phyloP scores from a whole-genome alignment of 2,113 vertebrate genomes.

The Oreochromis tanganicae region DNA sequence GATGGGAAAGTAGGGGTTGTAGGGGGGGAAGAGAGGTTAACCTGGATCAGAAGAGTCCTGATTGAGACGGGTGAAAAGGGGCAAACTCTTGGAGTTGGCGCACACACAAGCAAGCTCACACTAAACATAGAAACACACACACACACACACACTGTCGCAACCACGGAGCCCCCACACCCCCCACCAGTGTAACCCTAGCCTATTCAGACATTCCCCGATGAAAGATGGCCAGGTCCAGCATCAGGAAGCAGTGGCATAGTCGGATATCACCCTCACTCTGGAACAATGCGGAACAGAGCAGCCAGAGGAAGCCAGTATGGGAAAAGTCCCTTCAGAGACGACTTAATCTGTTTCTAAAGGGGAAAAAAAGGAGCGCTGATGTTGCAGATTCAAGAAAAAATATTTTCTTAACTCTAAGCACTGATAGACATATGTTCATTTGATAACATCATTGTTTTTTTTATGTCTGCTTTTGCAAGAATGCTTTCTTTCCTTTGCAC shows the following conservation, averaged over 20 bases:
- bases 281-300: conserved; percentile 43
- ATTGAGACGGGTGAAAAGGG: conserved; percentile 67
- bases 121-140: background rate
- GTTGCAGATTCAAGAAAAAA: background rate
- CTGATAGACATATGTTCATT: background rate
- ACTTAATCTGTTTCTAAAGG: background rate
- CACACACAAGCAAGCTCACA: conserved; percentile 5
- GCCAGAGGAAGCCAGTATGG: conserved; percentile 5
- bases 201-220: conserved; percentile 51
- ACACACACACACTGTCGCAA: background rate
- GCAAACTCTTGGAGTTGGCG: conserved; percentile 22
- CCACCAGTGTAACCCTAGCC: conserved; percentile 51
- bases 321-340: conserved; percentile 11
- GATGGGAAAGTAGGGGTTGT: conserved; percentile 21
- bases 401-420: background rate
- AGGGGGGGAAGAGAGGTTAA: conserved; percentile 70
- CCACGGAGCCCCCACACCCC: background rate
- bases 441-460: background rate
- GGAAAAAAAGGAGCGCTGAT: background rate
- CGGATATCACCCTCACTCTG: conserved; percentile 19
- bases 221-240: conserved; percentile 42
- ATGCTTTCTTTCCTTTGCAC: background rate
- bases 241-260: conserved; percentile 46
- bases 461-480: background rate
- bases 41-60: conserved; percentile 53